These are phyloP conservation scores for Sepiola atlantica DNA, from an alignment of 2,888 invertebrate genomes.

Conservation along the genomic window DNA sequence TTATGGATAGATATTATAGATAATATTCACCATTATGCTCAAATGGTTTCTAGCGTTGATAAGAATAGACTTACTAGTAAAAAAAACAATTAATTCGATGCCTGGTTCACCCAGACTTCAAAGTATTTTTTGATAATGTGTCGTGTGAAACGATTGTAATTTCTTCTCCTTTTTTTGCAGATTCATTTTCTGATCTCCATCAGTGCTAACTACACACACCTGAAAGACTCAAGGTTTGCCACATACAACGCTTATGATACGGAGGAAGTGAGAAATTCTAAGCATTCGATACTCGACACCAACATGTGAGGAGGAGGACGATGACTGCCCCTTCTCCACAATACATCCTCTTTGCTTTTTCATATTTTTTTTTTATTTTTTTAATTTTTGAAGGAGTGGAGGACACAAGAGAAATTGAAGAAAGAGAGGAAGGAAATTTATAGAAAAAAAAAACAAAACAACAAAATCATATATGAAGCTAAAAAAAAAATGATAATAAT, in stretches of 20 bases:
- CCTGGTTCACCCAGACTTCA: too few relatives aligned
- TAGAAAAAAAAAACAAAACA: not conserved
- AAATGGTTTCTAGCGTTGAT: too few relatives aligned
- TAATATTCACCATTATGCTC: too few relatives aligned
- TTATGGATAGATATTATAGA: too few relatives aligned
- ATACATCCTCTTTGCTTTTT: not conserved
- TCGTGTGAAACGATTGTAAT: not conserved
- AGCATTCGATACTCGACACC: slow-evolving; percentile 69
- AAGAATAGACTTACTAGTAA: too few relatives aligned
- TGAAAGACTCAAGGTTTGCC: slow-evolving; percentile 67
- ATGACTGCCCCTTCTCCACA: not conserved
- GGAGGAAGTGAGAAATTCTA: slow-evolving; percentile 64
- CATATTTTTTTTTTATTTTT: too few relatives aligned
- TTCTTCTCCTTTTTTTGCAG: slow-evolving; percentile 57
- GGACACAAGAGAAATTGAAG: not conserved
- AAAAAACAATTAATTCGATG: too few relatives aligned
- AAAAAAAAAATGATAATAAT: not conserved
- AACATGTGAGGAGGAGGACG: slow-evolving; percentile 64
- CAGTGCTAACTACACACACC: slow-evolving; percentile 69
- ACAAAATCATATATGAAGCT: not conserved
- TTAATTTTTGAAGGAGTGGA: not conserved
- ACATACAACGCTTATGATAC: slow-evolving; percentile 68
- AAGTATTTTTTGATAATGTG: not conserved
- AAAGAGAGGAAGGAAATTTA: slow-evolving; percentile 20
- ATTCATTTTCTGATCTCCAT: slow-evolving; percentile 70